Percentiles rank a stretch among this genome's conserved stretches.
phyloP scores from a whole-genome alignment of 2,888 invertebrate species.

The Tenthredo distinguenda region DNA sequence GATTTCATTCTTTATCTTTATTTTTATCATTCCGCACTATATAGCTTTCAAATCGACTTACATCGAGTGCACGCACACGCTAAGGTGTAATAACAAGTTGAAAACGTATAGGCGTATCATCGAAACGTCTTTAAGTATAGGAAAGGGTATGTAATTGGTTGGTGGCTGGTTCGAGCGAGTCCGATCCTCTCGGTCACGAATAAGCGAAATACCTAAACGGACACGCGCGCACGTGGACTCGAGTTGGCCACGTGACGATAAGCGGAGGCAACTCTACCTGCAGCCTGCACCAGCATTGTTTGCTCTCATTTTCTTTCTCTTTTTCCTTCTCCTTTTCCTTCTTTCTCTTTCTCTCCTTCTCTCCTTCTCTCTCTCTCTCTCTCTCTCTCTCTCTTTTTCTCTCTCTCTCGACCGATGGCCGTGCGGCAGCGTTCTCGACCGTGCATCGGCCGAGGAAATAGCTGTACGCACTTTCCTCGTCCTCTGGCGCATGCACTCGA shows the following conservation, averaged over 20 bases:
- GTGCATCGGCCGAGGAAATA: background rate
- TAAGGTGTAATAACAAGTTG: background rate
- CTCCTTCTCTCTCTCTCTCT: background rate
- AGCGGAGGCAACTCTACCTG: background rate
- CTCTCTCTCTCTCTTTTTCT: background rate
- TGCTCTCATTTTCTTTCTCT: background rate
- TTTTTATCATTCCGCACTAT: background rate
- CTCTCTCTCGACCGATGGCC: background rate
- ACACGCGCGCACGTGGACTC: constrained; percentile 32
- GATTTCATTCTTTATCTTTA: background rate
- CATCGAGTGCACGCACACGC: background rate
- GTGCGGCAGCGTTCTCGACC: background rate
- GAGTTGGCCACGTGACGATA: constrained; percentile 41
- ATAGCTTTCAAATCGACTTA: background rate
- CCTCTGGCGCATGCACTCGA: background rate
- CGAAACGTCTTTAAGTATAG: background rate
- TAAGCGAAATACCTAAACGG: constrained; percentile 1
- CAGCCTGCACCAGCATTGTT: constrained; percentile 1
- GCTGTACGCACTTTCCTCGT: constrained; percentile 27
- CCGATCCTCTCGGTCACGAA: background rate
- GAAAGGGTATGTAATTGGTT: constrained; percentile 11
- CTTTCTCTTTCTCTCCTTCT: background rate
- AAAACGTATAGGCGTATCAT: background rate
- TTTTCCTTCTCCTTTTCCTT: background rate
- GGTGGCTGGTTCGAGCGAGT: background rate